Conservation (phyloP, 37 sponge, comb jelly and placozoan species). For the Bolinopsis microptera region DNA sequence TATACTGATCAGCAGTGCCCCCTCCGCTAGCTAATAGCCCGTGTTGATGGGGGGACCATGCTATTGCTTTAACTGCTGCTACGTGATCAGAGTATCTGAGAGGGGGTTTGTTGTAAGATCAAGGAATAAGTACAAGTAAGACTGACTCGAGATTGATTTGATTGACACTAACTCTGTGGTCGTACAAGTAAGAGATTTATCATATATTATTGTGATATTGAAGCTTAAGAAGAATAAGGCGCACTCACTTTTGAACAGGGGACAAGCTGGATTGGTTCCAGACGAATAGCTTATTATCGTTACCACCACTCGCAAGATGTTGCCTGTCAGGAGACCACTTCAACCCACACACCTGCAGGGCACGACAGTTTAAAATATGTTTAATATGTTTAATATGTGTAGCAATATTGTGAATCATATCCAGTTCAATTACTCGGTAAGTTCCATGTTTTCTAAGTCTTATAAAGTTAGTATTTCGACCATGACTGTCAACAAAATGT, state of each 20-base stretch:
- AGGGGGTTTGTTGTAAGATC: constrained; percentile 68
- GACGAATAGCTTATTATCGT: constrained; percentile 65
- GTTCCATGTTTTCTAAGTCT: too few relatives aligned
- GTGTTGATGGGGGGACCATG: constrained; percentile 96
- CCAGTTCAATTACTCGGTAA: too few relatives aligned
- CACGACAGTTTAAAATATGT: too few relatives aligned
- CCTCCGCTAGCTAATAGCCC: constrained; percentile 68
- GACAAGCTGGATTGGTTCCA: neutral
- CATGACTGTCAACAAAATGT: too few relatives aligned
- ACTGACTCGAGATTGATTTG: too few relatives aligned
- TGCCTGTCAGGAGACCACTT: constrained; percentile 71
- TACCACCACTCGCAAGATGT: constrained; percentile 67
- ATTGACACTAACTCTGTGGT: too few relatives aligned
- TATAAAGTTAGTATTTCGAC: too few relatives aligned
- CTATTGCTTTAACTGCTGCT: constrained; percentile 95
- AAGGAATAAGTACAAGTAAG: constrained; percentile 3
- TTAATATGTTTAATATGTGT: too few relatives aligned
- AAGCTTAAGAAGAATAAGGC: too few relatives aligned
- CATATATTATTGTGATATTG: too few relatives aligned
- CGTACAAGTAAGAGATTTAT: too few relatives aligned
- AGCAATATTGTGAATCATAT: too few relatives aligned
- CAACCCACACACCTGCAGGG: constrained; percentile 68
- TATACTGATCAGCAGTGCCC: constrained; percentile 69
- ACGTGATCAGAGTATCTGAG: constrained; percentile 80
- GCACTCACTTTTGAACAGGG: constrained; percentile 10